phyloP scores from a whole-genome alignment of 2,888 invertebrate genomes.

The Trachelus iudaicus region DNA sequence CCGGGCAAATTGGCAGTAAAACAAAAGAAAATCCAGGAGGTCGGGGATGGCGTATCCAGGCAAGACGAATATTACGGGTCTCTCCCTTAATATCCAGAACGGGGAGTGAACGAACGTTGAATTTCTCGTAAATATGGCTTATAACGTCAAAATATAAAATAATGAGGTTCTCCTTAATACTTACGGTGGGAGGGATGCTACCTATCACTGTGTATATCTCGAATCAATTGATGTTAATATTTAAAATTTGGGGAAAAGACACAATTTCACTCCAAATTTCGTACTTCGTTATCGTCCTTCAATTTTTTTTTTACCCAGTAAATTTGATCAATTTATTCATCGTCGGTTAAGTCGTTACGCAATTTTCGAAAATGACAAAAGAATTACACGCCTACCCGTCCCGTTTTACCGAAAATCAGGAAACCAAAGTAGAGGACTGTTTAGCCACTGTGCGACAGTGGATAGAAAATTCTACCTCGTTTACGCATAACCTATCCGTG shows the following conservation, averaged over 20 bases:
- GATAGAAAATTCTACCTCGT: not conserved
- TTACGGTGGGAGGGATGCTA: conserved; percentile 42
- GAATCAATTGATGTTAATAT: conserved; percentile 28
- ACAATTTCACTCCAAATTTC: not conserved
- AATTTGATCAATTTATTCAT: not conserved
- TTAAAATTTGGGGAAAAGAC: not conserved
- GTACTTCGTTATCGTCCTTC: not conserved
- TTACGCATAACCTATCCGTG: conserved; percentile 8
- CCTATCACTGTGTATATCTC: conserved; percentile 22
- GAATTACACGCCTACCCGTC: not conserved
- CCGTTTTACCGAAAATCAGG: not conserved
- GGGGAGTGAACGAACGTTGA: not conserved
- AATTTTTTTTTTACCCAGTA: not conserved
- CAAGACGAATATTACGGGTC: conserved; percentile 10
- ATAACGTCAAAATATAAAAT: conserved; percentile 53
- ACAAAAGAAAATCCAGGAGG: conserved; percentile 14
- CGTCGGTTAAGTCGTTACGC: not conserved
- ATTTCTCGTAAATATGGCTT: conserved; percentile 54
- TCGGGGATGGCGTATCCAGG: not conserved
- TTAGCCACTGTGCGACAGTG: not conserved
- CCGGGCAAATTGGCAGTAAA: conserved; percentile 39
- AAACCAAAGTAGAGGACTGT: not conserved
- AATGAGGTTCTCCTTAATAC: conserved; percentile 55
- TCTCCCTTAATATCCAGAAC: conserved; percentile 6
- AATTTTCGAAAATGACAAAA: not conserved